Conservation (phyloP, 2,113 vertebrate species). For the Tapirus terrestris region DNA sequence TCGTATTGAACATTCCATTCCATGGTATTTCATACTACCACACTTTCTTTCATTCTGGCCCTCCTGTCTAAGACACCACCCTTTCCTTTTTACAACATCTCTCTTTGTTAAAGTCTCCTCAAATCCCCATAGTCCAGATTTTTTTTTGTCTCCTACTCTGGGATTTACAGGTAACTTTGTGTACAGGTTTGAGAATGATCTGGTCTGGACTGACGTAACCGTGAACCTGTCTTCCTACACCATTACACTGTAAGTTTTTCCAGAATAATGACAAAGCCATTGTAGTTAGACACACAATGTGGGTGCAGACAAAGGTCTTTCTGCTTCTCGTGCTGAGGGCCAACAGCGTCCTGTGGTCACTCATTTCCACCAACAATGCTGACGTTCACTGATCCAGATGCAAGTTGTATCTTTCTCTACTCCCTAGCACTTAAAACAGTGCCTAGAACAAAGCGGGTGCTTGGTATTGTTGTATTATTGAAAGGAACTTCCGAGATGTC, state of each 20-base stretch:
- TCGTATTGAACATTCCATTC: no score
- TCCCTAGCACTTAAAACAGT: not conserved
- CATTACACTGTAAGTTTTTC: not conserved
- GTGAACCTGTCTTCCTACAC: no score
- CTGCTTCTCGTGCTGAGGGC: not conserved
- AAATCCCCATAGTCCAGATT: not conserved
- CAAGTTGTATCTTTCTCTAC: not conserved
- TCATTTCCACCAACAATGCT: not conserved
- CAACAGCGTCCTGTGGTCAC: not conserved
- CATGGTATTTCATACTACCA: not conserved
- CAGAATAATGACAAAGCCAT: no score
- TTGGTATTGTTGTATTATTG: not conserved
- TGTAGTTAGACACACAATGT: not conserved
- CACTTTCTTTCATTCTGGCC: no score
- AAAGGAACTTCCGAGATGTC: not conserved
- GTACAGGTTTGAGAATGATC: not conserved
- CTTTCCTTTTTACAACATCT: rapidly evolving
- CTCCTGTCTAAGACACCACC: no score
- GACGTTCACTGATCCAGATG: no score
- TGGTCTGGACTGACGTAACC: not conserved
- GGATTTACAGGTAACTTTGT: not conserved
- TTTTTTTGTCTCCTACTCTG: no score
- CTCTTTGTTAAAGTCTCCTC: no score
- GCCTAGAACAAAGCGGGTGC: not conserved
- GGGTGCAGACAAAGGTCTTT: rapidly evolving